Conservation (phyloP, 2,113 vertebrate species). For the human region DNA sequence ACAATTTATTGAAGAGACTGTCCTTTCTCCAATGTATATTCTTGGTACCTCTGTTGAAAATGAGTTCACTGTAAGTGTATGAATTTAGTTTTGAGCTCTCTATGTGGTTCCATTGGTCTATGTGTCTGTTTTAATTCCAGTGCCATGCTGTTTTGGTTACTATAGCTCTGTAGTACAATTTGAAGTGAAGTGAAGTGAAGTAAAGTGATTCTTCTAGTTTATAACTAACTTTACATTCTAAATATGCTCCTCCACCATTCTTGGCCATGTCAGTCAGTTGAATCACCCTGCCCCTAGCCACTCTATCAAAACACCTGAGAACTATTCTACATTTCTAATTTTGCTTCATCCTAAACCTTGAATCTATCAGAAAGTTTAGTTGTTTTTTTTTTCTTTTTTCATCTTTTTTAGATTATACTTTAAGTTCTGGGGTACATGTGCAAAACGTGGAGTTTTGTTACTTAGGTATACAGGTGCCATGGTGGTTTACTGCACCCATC, state of each 20-base stretch:
- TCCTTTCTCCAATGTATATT: too few species aligned
- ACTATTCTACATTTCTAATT: background rate
- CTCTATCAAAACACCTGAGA: background rate
- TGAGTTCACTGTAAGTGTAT: too few species aligned
- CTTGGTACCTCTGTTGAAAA: too few species aligned
- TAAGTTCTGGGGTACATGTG: too few species aligned
- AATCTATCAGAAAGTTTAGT: background rate
- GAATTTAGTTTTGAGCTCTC: too few species aligned
- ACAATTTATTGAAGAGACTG: too few species aligned
- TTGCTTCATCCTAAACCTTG: background rate
- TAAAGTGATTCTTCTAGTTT: background rate
- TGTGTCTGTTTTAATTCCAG: too few species aligned
- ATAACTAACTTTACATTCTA: background rate
- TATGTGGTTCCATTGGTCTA: too few species aligned
- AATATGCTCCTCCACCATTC: background rate
- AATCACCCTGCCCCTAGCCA: background rate
- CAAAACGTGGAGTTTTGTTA: too few species aligned
- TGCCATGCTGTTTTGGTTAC: too few species aligned
- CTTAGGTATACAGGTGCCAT: too few species aligned
- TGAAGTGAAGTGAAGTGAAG: background rate
- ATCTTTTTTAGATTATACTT: background rate
- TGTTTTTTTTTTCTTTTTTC: background rate
- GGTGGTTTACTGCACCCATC: too few species aligned
- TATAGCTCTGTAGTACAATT: background rate
- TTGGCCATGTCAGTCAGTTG: background rate